Evolutionary conservation across 2,888 invertebrate genomes (phyloP).

Genomic region (Patella depressa): DNA sequence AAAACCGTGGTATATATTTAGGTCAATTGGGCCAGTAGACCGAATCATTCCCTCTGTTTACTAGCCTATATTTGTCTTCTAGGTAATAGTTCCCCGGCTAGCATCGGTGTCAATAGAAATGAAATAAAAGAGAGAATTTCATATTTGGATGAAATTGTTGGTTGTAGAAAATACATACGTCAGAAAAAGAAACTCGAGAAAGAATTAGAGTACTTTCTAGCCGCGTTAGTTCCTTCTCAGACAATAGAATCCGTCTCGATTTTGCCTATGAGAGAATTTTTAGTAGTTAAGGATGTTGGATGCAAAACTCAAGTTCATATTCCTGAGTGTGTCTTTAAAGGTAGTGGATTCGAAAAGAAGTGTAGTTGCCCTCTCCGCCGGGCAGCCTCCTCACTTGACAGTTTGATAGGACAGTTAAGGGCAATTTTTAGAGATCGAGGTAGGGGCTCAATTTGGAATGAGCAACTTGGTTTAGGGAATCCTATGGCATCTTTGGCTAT

Average conservation of each 20-base stretch:
- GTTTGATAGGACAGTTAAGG: neutral
- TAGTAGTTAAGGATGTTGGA: neutral
- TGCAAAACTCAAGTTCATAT: neutral
- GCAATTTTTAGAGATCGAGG: neutral
- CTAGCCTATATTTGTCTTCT: too few relatives aligned
- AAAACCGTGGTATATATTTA: too few relatives aligned
- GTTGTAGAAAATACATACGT: neutral
- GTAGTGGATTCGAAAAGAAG: neutral
- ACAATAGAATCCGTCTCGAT: neutral
- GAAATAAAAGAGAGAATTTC: neutral
- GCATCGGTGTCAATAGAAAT: neutral
- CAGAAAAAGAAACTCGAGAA: neutral
- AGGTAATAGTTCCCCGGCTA: too few relatives aligned
- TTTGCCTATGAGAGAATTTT: conserved; percentile 3
- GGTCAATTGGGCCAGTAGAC: too few relatives aligned
- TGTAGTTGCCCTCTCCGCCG: neutral
- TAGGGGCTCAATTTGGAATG: neutral
- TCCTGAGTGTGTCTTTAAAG: neutral
- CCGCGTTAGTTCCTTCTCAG: neutral
- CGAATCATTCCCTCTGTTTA: too few relatives aligned
- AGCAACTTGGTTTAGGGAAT: neutral
- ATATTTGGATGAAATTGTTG: neutral
- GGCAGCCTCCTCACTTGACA: neutral
- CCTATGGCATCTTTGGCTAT: neutral
- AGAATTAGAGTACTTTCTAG: neutral